Conservation (phyloP, 2,113 vertebrate genomes). For the Cebus imitator region DNA sequence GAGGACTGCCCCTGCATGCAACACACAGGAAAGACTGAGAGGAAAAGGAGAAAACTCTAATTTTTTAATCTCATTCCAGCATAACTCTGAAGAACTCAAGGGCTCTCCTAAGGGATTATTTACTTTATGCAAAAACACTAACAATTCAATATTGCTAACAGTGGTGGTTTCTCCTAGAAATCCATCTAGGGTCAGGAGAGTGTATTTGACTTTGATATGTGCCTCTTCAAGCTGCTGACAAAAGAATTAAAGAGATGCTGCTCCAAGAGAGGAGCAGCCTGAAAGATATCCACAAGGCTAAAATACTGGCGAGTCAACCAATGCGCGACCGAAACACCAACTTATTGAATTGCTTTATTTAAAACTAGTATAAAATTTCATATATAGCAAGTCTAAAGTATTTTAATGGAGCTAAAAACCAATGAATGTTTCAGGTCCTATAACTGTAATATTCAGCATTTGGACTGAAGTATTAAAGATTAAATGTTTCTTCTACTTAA, state of each 20-base stretch:
- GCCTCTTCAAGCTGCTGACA: neutral
- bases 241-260: conserved; percentile 24
- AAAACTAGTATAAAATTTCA: neutral
- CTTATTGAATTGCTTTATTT: conserved; percentile 27
- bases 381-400: neutral
- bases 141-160: conserved; percentile 2
- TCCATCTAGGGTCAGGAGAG: neutral
- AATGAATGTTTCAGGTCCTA: neutral
- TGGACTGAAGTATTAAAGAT: conserved; percentile 37
- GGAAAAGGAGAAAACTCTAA: neutral
- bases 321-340: conserved; percentile 7
- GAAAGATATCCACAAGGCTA: conserved; percentile 10
- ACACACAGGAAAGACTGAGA: neutral
- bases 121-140: conserved; percentile 13
- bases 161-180: neutral
- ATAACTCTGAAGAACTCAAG: neutral
- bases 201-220: neutral
- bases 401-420: conserved; percentile 41
- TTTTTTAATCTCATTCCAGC: neutral
- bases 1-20: neutral
- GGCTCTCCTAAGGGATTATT: neutral
- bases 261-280: neutral
- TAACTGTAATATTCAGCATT: conserved; percentile 37
- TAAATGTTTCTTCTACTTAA: conserved; percentile 4
- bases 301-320: conserved; percentile 18